A percentile compares a stretch with the other conserved stretches of the same genome.
phyloP scores from a whole-genome alignment of 2,888 invertebrate genomes.

The Pseudococcus jackbeardsleyi region DNA sequence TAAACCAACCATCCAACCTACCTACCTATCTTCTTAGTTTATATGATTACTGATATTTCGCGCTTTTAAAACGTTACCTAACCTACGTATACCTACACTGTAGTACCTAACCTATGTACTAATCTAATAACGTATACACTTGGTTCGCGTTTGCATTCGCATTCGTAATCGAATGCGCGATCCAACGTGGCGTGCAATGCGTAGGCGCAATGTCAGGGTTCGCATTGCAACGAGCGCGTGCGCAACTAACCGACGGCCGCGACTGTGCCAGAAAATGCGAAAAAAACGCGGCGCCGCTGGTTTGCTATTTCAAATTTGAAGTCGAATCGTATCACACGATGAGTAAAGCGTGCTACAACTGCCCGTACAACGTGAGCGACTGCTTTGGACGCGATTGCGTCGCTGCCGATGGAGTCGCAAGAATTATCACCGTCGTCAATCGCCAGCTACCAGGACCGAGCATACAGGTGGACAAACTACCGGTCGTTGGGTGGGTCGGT shows the following conservation, averaged over 20 bases:
- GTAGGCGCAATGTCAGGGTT: too few species aligned
- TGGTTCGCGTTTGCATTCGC: too few species aligned
- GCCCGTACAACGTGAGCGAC: slow-evolving; percentile 82
- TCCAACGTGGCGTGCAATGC: too few species aligned
- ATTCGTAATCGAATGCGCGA: too few species aligned
- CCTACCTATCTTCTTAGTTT: too few species aligned
- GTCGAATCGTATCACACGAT: slow-evolving; percentile 87
- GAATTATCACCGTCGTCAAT: slow-evolving; percentile 84
- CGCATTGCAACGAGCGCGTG: not conserved
- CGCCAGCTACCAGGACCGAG: slow-evolving; percentile 89
- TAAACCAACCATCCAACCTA: too few species aligned
- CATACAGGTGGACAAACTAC: slow-evolving; percentile 87
- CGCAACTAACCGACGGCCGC: not conserved
- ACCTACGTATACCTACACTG: too few species aligned
- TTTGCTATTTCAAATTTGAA: slow-evolving; percentile 81
- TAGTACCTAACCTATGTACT: too few species aligned
- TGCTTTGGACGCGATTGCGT: slow-evolving; percentile 86
- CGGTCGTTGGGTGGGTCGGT: too few species aligned
- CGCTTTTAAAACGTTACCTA: too few species aligned
- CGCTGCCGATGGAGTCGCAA: slow-evolving; percentile 83
- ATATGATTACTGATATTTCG: too few species aligned
- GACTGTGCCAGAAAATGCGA: slow-evolving; percentile 78
- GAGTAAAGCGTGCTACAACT: slow-evolving; percentile 89
- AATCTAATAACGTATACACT: too few species aligned
- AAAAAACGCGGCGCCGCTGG: slow-evolving; percentile 74